Base-by-base conservation (phyloP, 2,888 invertebrate genomes). In the Ophion ventricosus region DNA sequence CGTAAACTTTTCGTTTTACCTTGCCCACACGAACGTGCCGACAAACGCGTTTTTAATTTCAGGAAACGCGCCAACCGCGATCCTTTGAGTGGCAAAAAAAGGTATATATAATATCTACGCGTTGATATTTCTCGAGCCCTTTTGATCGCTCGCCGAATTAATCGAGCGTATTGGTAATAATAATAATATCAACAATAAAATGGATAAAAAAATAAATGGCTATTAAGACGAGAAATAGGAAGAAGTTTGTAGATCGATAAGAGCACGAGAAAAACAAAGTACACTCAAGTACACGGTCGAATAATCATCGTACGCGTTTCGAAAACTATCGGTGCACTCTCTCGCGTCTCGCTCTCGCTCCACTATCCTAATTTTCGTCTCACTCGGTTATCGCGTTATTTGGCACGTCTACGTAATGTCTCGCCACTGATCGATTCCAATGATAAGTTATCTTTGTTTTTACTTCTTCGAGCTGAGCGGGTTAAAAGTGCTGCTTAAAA, bases 351-450 rank as follows among this genome's bases (percentile, higher is more conserved):
- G 14, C 54, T 26, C 35, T 54, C 14, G 20, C 23, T 23, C 17
- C 23, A 25, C n/a, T 29, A 23, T 25, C 40, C 43, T 20, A 14
- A 25, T 57, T 40, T 63, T 43, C 56, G 35, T 63, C 20, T 63
- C 49, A n/a, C 69, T 70, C 29, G 40, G 23, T 67, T 43, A 49
- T 61, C 70, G 26, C 56, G 61, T 80, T 79, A 85, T 87, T 87
- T 87, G 87, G 87, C 87, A 87, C 87, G 78, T 86, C 85, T 17
- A 49, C 49, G 14, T 84, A 61, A 78, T 79, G 64, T 64, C 70
- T 80, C 77, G 56, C 79, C 29, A 23, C 70, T 56, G 23, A 72
- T 83, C 56, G 7, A 57, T 73, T 63, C 26, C 25, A 54, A n/a
- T 29, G 43, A 43, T 63, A n/a, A 26, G 35, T 63, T 26, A 54